These are phyloP conservation scores for Morpho achilles DNA, from an alignment of 2,888 invertebrate genomes.

Conservation along the genomic window DNA sequence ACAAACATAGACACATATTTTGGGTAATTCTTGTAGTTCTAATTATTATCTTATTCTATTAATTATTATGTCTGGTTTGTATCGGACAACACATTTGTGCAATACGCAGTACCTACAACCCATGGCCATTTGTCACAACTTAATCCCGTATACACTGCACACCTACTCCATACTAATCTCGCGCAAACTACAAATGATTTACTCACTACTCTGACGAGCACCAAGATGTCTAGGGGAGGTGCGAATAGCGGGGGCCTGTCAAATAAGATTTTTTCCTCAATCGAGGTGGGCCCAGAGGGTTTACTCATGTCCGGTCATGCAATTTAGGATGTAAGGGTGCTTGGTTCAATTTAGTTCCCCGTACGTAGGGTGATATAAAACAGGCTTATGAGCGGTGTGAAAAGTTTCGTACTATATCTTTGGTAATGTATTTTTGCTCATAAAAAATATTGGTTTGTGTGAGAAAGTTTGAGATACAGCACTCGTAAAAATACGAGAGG, in stretches of 20 bases:
- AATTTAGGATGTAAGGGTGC: slow-evolving; percentile 50
- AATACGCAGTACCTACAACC: neutral
- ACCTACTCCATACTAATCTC: slow-evolving; percentile 20
- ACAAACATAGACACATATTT: no score
- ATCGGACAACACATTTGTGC: no score
- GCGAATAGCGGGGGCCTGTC: slow-evolving; percentile 62
- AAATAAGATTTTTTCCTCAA: slow-evolving; percentile 78
- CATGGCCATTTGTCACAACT: slow-evolving; percentile 11
- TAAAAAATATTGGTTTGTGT: no score
- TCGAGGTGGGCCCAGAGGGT: slow-evolving; percentile 44
- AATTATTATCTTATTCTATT: no score
- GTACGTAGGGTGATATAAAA: slow-evolving; percentile 9
- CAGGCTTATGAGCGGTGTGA: slow-evolving; percentile 11
- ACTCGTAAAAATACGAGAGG: no score
- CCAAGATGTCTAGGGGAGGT: slow-evolving; percentile 51
- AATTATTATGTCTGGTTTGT: no score
- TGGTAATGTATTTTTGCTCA: neutral
- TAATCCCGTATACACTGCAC: slow-evolving; percentile 36
- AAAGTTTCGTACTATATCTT: slow-evolving; percentile 4
- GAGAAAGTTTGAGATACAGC: no score
- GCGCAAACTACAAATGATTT: slow-evolving; percentile 42
- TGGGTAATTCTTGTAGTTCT: no score
- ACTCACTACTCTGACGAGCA: slow-evolving; percentile 32
- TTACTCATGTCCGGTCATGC: slow-evolving; percentile 53
- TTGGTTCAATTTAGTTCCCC: slow-evolving; percentile 24